Evolutionary conservation across 2,797 vertebrate species (phyloP), one percentile per base, ranked within the genome.

Genomic region (Crax fasciolata): DNA sequence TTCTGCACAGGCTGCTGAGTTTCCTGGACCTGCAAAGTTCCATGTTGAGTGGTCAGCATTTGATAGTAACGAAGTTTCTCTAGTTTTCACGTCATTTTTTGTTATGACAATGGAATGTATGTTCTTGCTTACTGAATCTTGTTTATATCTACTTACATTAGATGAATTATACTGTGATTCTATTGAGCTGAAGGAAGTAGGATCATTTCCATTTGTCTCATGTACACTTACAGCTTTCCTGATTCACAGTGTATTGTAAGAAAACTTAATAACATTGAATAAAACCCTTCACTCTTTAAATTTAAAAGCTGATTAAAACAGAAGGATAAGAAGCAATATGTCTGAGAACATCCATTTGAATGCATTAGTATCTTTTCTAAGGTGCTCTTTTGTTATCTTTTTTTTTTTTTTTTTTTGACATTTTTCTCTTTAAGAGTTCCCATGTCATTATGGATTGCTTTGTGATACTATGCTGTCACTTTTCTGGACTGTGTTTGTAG

Each of bases 381-480:
- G 28, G 57, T 87, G 2, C 3, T 57, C 15, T 68, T 72, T 82
- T 6, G 16, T 67, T 38, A 62, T 14, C 13, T 0, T 48, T 62
- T 74, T 67, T 24, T 52, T 74, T 67, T 24, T 52, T 52, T 55
- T 58, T 65, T 65, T 67, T 75, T 39, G 16, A 74, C 2, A 44
- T 71, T 88, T 73, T 93, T 68, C 30, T 74, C 57, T 80, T 94
- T 41, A 83, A 70, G 58, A 90, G 25, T 71, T 72, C 49, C 41
- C 4, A 1, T 59, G 1, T 16, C 24, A 38, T 81, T 67, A 59
- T 17, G 41, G 0, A 16, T 41, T 65, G 7, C 17, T 76, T n/a
- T 70, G 16, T 82, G 10, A 5, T 62, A 30, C 9, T 25, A 63
- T 3, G 30, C 35, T 4, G 4, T 54, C 55, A 43, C 3, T 55